Evolutionary conservation across 2,113 vertebrate genomes (phyloP).

Genomic region (Oriolus oriolus): DNA sequence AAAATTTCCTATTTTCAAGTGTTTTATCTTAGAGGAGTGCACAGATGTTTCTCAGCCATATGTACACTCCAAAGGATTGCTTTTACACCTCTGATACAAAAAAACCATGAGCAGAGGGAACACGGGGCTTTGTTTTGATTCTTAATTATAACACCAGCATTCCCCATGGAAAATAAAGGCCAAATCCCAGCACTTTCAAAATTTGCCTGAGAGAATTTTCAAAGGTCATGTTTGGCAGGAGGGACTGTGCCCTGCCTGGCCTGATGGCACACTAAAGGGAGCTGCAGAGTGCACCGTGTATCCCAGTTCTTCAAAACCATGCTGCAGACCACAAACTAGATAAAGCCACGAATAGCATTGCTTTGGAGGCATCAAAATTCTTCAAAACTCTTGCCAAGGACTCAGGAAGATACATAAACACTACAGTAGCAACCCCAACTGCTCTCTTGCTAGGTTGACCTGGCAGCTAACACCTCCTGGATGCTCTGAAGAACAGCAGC

Average conservation of each 20-base stretch:
- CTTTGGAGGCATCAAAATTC: neutral
- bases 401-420: neutral
- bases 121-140: neutral
- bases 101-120: neutral
- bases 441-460: neutral
- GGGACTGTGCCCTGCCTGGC: neutral
- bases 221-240: neutral
- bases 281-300: fast-evolving
- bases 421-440: neutral
- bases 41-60: neutral
- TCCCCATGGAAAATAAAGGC: neutral
- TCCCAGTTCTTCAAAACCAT: neutral
- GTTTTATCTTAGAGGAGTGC: neutral
- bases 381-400: neutral
- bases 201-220: neutral
- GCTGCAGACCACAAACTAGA: neutral
- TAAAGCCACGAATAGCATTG: neutral
- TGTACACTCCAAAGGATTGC: neutral
- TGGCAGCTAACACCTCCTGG: neutral
- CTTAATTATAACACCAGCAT: neutral
- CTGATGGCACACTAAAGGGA: neutral
- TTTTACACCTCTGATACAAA: neutral
- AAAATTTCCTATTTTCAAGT: neutral
- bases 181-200: neutral
- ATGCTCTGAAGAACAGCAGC: neutral